These are phyloP conservation scores for Apodemia zela DNA, from an alignment of 2,888 invertebrate genomes.

Conservation along the genomic window DNA sequence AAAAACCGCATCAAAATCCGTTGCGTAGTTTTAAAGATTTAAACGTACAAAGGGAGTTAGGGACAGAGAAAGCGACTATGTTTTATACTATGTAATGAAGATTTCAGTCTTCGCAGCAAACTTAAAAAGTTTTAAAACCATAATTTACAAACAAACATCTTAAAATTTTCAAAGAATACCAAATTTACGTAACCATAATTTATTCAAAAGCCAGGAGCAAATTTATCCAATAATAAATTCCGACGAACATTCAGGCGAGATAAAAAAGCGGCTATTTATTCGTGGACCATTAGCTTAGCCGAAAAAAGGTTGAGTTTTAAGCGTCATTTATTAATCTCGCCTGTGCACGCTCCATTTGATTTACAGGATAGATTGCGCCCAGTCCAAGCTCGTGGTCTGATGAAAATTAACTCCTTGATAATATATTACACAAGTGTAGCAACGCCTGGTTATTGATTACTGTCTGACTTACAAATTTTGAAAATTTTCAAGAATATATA, in stretches of 20 bases:
- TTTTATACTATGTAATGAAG: too few species aligned
- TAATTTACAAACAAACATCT: not conserved
- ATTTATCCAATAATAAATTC: conserved; percentile 60
- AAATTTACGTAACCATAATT: conserved; percentile 41
- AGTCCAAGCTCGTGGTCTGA: conserved; percentile 7
- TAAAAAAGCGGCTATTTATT: conserved; percentile 72
- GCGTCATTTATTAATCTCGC: conserved; percentile 74
- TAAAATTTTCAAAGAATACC: not conserved
- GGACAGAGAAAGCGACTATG: too few species aligned
- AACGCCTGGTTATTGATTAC: conserved; percentile 2
- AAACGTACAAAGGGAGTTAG: too few species aligned
- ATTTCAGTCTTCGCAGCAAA: too few species aligned
- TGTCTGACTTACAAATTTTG: not conserved
- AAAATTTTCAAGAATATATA: too few species aligned
- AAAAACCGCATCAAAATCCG: too few species aligned
- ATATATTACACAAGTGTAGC: not conserved
- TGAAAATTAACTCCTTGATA: conserved; percentile 8
- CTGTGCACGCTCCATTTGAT: conserved; percentile 63
- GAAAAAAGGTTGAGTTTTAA: conserved; percentile 77
- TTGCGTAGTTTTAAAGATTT: too few species aligned
- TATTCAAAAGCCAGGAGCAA: conserved; percentile 52
- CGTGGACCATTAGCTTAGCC: conserved; percentile 68
- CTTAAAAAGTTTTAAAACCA: too few species aligned
- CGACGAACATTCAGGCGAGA: conserved; percentile 34
- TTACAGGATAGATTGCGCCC: conserved; percentile 47